These are phyloP conservation scores for Macrosteles quadrilineatus DNA, from an alignment of 1,140 invertebrate species.

Conservation along the genomic window DNA sequence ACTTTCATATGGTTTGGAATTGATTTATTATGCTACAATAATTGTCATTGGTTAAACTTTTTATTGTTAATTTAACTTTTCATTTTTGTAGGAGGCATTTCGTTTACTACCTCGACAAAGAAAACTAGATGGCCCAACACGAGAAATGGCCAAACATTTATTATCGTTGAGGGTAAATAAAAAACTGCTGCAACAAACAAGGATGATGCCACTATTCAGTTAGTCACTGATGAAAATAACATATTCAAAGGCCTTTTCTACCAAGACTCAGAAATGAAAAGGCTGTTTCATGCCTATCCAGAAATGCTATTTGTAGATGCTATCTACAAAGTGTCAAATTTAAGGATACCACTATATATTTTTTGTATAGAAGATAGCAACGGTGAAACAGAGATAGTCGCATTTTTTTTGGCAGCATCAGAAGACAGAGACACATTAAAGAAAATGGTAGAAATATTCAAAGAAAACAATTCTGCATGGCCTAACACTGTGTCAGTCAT, in stretches of 20 bases:
- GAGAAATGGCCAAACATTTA: constrained; percentile 10
- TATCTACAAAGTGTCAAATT: neutral
- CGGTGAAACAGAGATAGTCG: neutral
- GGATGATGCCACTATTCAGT: neutral
- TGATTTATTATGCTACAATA: no score
- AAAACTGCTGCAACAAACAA: constrained; percentile 1
- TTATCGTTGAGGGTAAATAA: constrained; percentile 10
- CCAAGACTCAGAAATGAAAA: neutral
- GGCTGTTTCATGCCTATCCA: neutral
- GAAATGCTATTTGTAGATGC: constrained; percentile 9
- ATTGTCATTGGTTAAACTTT: no score
- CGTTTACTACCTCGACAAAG: neutral
- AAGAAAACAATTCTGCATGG: neutral
- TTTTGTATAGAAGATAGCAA: neutral
- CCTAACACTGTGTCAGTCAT: neutral
- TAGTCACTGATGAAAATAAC: neutral
- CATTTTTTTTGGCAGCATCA: neutral
- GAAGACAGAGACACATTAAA: neutral
- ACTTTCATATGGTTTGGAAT: no score
- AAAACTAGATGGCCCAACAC: neutral
- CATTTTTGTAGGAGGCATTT: constrained; percentile 4
- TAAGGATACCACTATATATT: neutral
- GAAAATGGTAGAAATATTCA: constrained; percentile 13
- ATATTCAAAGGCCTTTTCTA: neutral
- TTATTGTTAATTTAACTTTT: no score